Evolutionary conservation across 2,797 vertebrate species (phyloP).

Genomic region (Etheostoma perlongum): DNA sequence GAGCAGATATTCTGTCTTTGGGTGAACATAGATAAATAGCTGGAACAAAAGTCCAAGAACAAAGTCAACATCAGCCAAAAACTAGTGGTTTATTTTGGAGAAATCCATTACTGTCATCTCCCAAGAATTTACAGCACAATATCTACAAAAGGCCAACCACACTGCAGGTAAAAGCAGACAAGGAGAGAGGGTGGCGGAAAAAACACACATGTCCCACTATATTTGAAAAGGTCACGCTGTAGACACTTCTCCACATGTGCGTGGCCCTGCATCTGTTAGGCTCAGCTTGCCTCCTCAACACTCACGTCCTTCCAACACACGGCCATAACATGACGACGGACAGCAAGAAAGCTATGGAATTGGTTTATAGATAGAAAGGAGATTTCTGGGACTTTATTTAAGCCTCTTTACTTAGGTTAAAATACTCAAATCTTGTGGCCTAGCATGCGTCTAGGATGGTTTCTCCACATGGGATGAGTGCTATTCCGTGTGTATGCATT

Average conservation of each 20-base stretch:
- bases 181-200: conserved; percentile 36
- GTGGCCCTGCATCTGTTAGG: conserved; percentile 59
- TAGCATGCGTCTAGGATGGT: conserved; percentile 2
- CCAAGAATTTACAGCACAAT: not conserved
- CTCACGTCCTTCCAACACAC: not conserved
- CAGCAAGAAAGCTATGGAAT: conserved; percentile 27
- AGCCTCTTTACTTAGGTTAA: conserved; percentile 32
- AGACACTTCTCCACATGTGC: conserved; percentile 47
- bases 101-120: conserved; percentile 34
- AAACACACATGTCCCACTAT: conserved; percentile 47
- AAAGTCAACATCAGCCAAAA: conserved; percentile 11
- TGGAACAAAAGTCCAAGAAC: conserved; percentile 6
- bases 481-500: conserved; percentile 31
- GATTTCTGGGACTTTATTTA: conserved; percentile 47
- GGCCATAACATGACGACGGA: not conserved
- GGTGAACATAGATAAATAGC: not conserved
- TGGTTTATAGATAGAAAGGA: conserved; percentile 35
- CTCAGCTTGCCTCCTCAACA: conserved; percentile 23
- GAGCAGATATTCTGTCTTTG: conserved; percentile 2
- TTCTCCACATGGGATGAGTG: conserved; percentile 35
- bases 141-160: conserved; percentile 36
- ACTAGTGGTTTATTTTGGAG: conserved; percentile 23
- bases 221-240: conserved; percentile 64
- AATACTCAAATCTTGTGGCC: conserved; percentile 40
- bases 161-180: conserved; percentile 31